phyloP scores from a whole-genome alignment of 2,113 vertebrate genomes.

The Stegastes partitus region DNA sequence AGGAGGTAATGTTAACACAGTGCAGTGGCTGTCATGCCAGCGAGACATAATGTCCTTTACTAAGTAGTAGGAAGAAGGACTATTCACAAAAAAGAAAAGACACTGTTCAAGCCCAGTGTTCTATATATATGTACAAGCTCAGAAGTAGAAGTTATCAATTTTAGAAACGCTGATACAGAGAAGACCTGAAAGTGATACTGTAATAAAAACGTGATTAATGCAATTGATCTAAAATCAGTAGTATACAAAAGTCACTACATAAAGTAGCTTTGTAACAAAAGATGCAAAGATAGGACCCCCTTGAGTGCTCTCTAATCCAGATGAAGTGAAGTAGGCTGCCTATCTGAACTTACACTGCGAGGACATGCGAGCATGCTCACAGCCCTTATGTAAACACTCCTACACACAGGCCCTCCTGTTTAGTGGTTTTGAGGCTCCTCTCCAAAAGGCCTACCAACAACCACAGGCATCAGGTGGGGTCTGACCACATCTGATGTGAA shows the following conservation, averaged over 20 bases:
- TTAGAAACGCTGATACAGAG: slow-evolving; percentile 6
- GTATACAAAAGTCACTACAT: neutral
- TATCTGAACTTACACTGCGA: slow-evolving; percentile 34
- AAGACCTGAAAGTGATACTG: neutral
- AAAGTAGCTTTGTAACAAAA: slow-evolving; percentile 17
- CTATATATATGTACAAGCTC: slow-evolving; percentile 33
- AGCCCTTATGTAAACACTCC: slow-evolving; percentile 57
- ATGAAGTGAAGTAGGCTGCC: slow-evolving; percentile 29
- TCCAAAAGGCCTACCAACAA: slow-evolving; percentile 28
- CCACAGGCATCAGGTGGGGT: slow-evolving; percentile 67
- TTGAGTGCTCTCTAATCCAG: slow-evolving; percentile 18
- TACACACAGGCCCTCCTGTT: slow-evolving; percentile 50
- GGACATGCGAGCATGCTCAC: slow-evolving; percentile 52
- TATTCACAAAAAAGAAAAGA: slow-evolving; percentile 43
- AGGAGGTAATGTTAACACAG: slow-evolving; percentile 69
- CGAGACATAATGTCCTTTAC: slow-evolving; percentile 54
- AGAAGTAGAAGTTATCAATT: slow-evolving; percentile 7
- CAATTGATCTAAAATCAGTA: slow-evolving; percentile 1
- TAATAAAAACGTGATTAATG: slow-evolving; percentile 2
- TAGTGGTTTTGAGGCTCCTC: slow-evolving; percentile 42
- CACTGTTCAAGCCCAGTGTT: slow-evolving; percentile 43
- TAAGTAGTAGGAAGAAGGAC: slow-evolving; percentile 49
- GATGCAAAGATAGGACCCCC: neutral
- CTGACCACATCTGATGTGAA: slow-evolving; percentile 49
- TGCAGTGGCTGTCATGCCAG: slow-evolving; percentile 66